A percentile compares a stretch with the other conserved stretches of the same genome.
phyloP scores from a whole-genome alignment of 2,797 vertebrate species.

The Meriones psammophilus region DNA sequence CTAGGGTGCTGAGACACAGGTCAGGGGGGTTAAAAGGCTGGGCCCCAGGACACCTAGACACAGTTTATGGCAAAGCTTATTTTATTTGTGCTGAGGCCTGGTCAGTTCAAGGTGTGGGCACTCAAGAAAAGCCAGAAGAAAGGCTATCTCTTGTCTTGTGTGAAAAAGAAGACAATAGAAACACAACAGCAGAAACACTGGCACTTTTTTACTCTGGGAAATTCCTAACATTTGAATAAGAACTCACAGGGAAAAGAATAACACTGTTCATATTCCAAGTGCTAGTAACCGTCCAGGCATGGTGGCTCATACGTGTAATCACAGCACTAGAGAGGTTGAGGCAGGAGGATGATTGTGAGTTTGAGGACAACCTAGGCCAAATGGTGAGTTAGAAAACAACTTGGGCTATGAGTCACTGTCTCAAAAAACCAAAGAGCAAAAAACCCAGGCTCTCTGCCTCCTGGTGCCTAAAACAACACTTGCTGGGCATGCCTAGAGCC shows the following conservation, averaged over 20 bases:
- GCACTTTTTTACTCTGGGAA: constrained; percentile 49
- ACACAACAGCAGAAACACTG: neutral
- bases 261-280: neutral
- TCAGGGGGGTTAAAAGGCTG: neutral
- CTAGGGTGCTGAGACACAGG: neutral
- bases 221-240: constrained; percentile 26
- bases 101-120: neutral
- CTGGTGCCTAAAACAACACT: neutral
- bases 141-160: constrained; percentile 4
- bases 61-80: neutral
- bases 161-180: neutral
- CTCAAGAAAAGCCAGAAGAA: neutral
- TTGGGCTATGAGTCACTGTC: neutral
- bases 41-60: neutral
- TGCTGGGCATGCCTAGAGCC: too few relatives aligned
- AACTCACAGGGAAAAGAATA: constrained; percentile 1
- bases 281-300: neutral
- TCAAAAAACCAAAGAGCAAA: neutral
- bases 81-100: neutral
- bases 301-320: neutral
- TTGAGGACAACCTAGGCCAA: neutral
- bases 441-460: neutral
- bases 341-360: neutral
- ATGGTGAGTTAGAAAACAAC: neutral
- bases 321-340: neutral